Base-by-base conservation (phyloP, 2,113 vertebrate species). In the Pavo muticus region DNA sequence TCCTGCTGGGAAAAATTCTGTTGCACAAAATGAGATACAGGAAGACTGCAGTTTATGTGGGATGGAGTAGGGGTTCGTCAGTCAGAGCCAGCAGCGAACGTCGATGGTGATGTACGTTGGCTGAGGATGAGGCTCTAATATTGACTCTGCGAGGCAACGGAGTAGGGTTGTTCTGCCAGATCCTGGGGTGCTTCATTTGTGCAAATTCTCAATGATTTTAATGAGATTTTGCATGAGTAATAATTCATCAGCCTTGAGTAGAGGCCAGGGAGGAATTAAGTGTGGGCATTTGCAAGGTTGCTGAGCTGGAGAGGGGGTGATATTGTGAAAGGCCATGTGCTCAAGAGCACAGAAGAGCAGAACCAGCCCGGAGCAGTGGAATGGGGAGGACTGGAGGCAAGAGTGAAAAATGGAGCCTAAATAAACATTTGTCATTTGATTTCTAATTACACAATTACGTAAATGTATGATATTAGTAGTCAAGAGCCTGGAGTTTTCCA, bases 401-500 rank as follows among this genome's bases (percentile, higher is more conserved):
- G 27, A 67, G 84, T 71, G 60, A 20, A 52, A 80, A 54, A 45
- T 1, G 32, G 64, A 80, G 79, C 96, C 94, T 64, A 56, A 73
- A 93, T 65, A 92, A 96, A 93, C 96, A 65, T 94, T 97, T 94
- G 91, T 96, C 93, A 82, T 97, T 95, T 85, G 87, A 87, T 96
- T 85, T 94, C 96, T 98, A 97, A 98, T 98, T 96, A 96, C 92
- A 90, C 96, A 94, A 95, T 98, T 96, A 97, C 95, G 29, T 93
- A 97, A 97, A 97, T 91, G 96, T 92, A 35, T 59, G 96, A 96
- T 96, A 97, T 97, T 96, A 97, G 97, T 75, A 95, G 97, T 97
- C 96, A 96, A 97, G 97, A 97, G 96, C 97, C 96, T 93, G 95
- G 97, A 97, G 97, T 97, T 91, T 96, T 97, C 94, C 80, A 90